Evolutionary conservation across 2,113 vertebrate genomes (phyloP).

Genomic region (Chiloscyllium plagiosum): DNA sequence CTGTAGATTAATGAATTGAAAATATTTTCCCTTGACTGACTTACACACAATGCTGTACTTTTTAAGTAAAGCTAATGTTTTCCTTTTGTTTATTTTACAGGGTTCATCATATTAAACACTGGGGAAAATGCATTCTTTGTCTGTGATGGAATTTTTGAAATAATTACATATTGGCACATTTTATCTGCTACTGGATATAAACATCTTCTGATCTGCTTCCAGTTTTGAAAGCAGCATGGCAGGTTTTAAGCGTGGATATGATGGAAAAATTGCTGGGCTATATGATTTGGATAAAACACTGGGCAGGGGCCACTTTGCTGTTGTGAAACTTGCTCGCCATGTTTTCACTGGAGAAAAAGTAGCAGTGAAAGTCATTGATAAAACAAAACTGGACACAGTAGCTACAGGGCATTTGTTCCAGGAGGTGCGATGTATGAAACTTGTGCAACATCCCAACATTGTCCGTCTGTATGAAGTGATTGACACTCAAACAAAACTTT

Average conservation of each 20-base stretch:
- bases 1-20: background rate
- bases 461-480: constrained; percentile 95
- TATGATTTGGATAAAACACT: constrained; percentile 97
- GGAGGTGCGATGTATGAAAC: constrained; percentile 96
- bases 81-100: constrained; percentile 52
- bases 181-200: constrained; percentile 29
- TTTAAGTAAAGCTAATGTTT: constrained; percentile 30
- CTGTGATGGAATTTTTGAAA: constrained; percentile 55
- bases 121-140: constrained; percentile 63
- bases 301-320: constrained; percentile 92
- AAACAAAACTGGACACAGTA: constrained; percentile 88
- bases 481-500: constrained; percentile 96
- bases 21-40: background rate
- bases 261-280: constrained; percentile 93
- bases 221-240: constrained; percentile 70
- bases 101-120: constrained; percentile 48
- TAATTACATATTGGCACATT: constrained; percentile 49
- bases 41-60: background rate
- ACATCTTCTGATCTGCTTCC: constrained; percentile 42
- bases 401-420: constrained; percentile 96
- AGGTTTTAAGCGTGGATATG: constrained; percentile 92
- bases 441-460: constrained; percentile 96
- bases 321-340: constrained; percentile 93
- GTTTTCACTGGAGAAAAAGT: constrained; percentile 98
- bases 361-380: constrained; percentile 96